phyloP scores from a whole-genome alignment of 2,113 vertebrate species.

The Ceratotherium simum region DNA sequence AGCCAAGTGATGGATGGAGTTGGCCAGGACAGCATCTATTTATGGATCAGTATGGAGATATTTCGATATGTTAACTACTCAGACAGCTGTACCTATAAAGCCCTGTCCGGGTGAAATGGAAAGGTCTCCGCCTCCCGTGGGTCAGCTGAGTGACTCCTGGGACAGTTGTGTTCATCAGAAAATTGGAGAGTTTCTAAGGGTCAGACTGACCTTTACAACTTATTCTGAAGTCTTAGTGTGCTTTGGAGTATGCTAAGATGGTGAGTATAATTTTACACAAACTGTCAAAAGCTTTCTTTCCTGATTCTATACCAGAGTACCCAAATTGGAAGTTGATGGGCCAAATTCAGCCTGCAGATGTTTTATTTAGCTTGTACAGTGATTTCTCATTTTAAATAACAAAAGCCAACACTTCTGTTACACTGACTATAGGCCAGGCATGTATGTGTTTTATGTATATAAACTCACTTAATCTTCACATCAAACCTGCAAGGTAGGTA shows the following conservation, averaged over 20 bases:
- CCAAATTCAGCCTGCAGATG: not conserved
- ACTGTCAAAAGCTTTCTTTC: not conserved
- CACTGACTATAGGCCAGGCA: not conserved
- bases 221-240: not conserved
- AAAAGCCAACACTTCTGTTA: not conserved
- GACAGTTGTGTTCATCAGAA: not conserved
- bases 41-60: not conserved
- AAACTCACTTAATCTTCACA: not conserved
- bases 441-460: not conserved
- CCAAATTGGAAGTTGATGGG: not conserved
- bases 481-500: not conserved
- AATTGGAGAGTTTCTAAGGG: not conserved
- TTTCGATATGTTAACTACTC: not conserved
- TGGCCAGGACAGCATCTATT: not conserved
- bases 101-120: not conserved
- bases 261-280: not conserved
- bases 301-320: not conserved
- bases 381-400: conserved; percentile 28
- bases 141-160: not conserved
- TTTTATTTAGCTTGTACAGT: not conserved
- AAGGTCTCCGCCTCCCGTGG: not conserved
- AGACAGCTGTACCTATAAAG: not conserved
- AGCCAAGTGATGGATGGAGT: not conserved
- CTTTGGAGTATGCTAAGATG: not conserved
- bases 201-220: not conserved